Conservation (phyloP, 2,113 vertebrate genomes). For the Motacilla alba region DNA sequence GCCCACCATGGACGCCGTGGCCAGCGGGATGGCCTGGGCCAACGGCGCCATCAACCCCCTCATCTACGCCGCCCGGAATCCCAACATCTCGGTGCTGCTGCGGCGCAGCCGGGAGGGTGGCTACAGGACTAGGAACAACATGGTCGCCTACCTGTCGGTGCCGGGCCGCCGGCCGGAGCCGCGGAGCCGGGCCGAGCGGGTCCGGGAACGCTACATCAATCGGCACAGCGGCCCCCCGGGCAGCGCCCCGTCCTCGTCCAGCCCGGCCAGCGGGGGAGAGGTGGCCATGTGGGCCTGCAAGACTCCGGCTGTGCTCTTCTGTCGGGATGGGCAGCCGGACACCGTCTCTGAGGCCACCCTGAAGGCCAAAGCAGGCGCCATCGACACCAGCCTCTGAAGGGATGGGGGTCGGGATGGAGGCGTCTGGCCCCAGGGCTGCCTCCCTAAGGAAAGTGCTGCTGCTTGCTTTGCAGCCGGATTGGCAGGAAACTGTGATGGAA, state of each 20-base stretch:
- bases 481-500: rapidly evolving
- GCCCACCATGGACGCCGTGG: slow-evolving; percentile 83
- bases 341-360: slow-evolving; percentile 43
- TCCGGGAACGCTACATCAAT: slow-evolving; percentile 76
- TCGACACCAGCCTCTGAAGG: slow-evolving; percentile 84
- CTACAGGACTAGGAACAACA: slow-evolving; percentile 88
- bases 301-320: slow-evolving; percentile 90
- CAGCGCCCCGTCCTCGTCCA: slow-evolving; percentile 75
- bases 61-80: slow-evolving; percentile 91
- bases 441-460: too few species aligned
- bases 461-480: background rate
- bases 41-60: slow-evolving; percentile 94
- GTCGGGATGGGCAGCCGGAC: slow-evolving; percentile 80
- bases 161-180: slow-evolving; percentile 64
- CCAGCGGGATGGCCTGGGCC: slow-evolving; percentile 92
- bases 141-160: slow-evolving; percentile 73
- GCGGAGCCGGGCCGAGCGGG: slow-evolving; percentile 60
- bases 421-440: rapidly evolving
- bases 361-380: slow-evolving; percentile 62
- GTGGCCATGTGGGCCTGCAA: slow-evolving; percentile 92
- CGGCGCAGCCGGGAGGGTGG: slow-evolving; percentile 87
- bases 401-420: rapidly evolving
- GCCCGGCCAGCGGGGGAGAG: slow-evolving; percentile 75
- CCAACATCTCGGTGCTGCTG: slow-evolving; percentile 86
- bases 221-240: slow-evolving; percentile 60